Evolutionary conservation across 2,888 invertebrate genomes (phyloP), one percentile per base, ranked within the genome.

Genomic region (Galeopsomyia nigrocyanea): DNA sequence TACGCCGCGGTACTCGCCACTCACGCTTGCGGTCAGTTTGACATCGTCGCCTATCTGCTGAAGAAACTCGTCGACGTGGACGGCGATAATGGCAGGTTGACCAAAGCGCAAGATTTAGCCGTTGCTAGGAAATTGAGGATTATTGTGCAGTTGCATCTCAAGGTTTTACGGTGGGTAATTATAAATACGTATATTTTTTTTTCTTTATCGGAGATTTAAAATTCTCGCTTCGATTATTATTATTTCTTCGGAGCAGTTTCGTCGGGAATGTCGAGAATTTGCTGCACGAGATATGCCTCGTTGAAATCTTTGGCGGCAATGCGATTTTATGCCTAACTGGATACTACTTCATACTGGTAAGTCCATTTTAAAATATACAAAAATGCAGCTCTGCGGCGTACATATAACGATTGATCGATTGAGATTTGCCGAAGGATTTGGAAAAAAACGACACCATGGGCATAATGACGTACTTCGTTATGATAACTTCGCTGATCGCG

Each of bases 1-100:
- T 73, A 79, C 13, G 78, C 79, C 0, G 78, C 76, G 0, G 69
- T 79, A 6, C 77, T 79, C 13, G 79, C 74, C 0, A 75, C 77
- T 26, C 81, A 81, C 47, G 78, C 77, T 7, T 80, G 80, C 22
- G 80, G 80, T 13, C 80, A 80, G 31, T 63, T 80, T 0, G 76
- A 76, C 13, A 75, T 80, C 17, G 65, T 73, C 0, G 51, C 60
- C 5, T 51, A 55, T 3, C 63, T 81, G 53, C 56, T 76, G 7
- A 39, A 39, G 1, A 68, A 75, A 47, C 64, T 81, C 46, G 68
- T 71, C 3, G 68, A 69, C 66, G 71, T 77, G 14, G 73, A 78
- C 16, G 73, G 77, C 10, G 75, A 63, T 0, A 46, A 55, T 13
- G 62, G 68, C 26, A 26, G 21, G 14, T 21, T 60, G 6, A 61